Evolutionary conservation across 2,888 invertebrate genomes (phyloP).

Genomic region (Flexamia atlantica): DNA sequence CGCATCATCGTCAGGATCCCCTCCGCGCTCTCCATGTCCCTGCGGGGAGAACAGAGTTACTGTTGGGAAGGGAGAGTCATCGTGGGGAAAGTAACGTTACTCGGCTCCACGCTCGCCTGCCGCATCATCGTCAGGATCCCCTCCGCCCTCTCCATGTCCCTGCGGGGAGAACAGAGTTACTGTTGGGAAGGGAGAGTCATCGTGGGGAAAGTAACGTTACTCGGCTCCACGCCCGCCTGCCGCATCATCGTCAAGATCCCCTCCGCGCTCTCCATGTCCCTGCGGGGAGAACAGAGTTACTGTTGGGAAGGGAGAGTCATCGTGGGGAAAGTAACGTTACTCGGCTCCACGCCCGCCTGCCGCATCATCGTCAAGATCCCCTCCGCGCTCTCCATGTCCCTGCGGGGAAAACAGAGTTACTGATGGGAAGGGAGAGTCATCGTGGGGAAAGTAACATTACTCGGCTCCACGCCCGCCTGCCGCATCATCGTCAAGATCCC

Average conservation of each 20-base stretch:
- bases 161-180: too few relatives aligned
- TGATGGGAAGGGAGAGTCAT: too few relatives aligned
- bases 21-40: slow-evolving; percentile 89
- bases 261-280: slow-evolving; percentile 89
- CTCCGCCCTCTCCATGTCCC: slow-evolving; percentile 89
- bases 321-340: slow-evolving; percentile 86
- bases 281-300: too few relatives aligned
- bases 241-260: slow-evolving; percentile 89
- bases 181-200: too few relatives aligned
- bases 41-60: too few relatives aligned
- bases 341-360: slow-evolving; percentile 86
- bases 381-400: slow-evolving; percentile 89
- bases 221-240: slow-evolving; percentile 86
- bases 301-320: too few relatives aligned
- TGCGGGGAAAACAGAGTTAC: too few relatives aligned
- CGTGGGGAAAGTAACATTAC: slow-evolving; percentile 86
- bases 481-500: slow-evolving; percentile 89
- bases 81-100: slow-evolving; percentile 86
- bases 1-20: slow-evolving; percentile 89
- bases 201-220: slow-evolving; percentile 86
- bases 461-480: slow-evolving; percentile 86
- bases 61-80: too few relatives aligned
- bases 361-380: slow-evolving; percentile 89
- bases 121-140: slow-evolving; percentile 89
- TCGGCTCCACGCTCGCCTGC: slow-evolving; percentile 86